These are phyloP conservation scores for Acrossocheilus wenchowensis DNA, from an alignment of 2,797 vertebrate species.

Conservation along the genomic window DNA sequence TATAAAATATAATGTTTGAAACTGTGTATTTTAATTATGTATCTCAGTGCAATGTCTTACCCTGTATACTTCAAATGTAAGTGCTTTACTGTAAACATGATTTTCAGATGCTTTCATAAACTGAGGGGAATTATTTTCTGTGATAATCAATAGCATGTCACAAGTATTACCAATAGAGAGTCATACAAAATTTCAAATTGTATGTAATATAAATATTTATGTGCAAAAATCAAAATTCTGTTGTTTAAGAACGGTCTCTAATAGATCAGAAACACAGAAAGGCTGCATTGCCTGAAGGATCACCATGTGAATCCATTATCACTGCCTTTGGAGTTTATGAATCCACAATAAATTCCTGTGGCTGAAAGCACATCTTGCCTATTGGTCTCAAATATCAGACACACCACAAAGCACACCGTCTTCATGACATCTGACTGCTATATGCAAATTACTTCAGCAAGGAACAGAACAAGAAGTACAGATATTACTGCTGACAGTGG, in stretches of 20 bases:
- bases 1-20: no score
- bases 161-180: no score
- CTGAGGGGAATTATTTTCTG: background rate
- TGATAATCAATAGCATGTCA: background rate
- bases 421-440: constrained; percentile 3
- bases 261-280: background rate
- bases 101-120: background rate
- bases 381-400: background rate
- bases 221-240: background rate
- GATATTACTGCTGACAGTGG: background rate
- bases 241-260: background rate
- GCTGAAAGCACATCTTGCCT: constrained; percentile 5
- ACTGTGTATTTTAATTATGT: no score
- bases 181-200: no score
- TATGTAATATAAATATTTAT: background rate
- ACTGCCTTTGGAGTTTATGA: background rate
- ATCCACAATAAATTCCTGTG: constrained; percentile 6
- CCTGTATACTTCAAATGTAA: background rate
- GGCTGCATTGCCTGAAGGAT: background rate
- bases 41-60: background rate
- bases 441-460: background rate
- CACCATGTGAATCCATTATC: background rate
- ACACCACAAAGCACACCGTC: background rate
- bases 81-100: background rate
- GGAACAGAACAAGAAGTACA: background rate